Base-by-base conservation (phyloP, 1,140 invertebrate genomes). In the Mercenaria mercenaria region DNA sequence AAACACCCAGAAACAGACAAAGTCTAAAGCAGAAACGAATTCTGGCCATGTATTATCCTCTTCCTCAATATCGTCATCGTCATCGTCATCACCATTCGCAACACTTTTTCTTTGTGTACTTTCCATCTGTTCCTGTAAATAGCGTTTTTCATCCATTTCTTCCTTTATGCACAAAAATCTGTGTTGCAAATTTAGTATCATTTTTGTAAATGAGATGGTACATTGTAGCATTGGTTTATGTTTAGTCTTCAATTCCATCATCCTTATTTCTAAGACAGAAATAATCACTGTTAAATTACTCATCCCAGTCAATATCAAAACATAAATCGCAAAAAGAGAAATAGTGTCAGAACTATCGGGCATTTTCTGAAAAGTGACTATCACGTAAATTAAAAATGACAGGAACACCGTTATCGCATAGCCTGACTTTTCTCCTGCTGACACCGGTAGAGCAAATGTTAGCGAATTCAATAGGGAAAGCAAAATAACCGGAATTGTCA, bases 351-450 rank as follows among this genome's bases (percentile, higher is more conserved):
- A 90, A 3, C 43, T 88, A 3, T 81, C 59, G 0, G 91, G 91
- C 74, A 91, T 91, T 15, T 69, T 56, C 1, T 52, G 41, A 32
- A 56, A 79, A 20, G 82, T 64, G 15, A 88, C 43, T 23, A 64
- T 84, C 20, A 91, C 23, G 34, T 88, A 85, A 1, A 91, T 83
- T 13, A 82, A 69, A 26, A 90, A 74, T 20, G 91, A 91, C 26
- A 91, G 76, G 18, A 91, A 85, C n/a, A 90, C 61, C 23, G 84
- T 90, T 47, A 91, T 77, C 8, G 82, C 37, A 47, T 67, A 90
- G 15, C 82, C 39, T 23, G 86, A 26, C 69, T 83, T 90, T 56
- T 91, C 91, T 23, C 91, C 90, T 26, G 81, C 56, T 8, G 69
- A 59, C 0, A 50, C 39, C 26, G 90, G 91, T 23, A 91, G 43